These are phyloP conservation scores for Chrysomela aeneicollis DNA, from an alignment of 2,888 invertebrate genomes.

Conservation along the genomic window DNA sequence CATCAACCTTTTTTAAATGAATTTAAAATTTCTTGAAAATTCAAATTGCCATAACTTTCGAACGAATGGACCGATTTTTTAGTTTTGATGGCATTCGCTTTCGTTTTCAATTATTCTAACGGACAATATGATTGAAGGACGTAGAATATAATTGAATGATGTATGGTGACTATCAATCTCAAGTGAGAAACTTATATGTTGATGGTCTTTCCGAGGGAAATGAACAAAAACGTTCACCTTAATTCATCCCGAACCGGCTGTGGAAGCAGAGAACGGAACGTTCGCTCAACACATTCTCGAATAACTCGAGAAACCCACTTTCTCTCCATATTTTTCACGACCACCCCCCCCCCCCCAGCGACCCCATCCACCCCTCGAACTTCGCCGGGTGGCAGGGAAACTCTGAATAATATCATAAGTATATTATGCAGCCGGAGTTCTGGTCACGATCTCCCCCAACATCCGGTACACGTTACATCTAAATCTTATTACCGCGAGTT, in stretches of 20 bases:
- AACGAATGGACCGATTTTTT: too few relatives aligned
- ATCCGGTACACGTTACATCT: constrained; percentile 60
- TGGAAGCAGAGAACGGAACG: neutral
- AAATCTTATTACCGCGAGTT: constrained; percentile 58
- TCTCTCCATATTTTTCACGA: neutral
- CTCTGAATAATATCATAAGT: constrained; percentile 57
- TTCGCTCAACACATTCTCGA: neutral
- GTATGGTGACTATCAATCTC: too few relatives aligned
- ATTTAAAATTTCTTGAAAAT: too few relatives aligned
- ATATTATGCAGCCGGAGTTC: constrained; percentile 60
- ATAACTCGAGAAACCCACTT: neutral
- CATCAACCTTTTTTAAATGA: too few relatives aligned
- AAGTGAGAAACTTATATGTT: too few relatives aligned
- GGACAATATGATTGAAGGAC: too few relatives aligned
- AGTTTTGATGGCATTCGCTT: too few relatives aligned
- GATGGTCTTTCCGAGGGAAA: too few relatives aligned
- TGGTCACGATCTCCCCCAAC: constrained; percentile 58
- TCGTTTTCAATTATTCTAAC: too few relatives aligned
- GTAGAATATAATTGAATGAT: too few relatives aligned
- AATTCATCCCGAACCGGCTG: neutral
- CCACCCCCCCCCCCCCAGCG: neutral
- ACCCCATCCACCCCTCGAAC: neutral
- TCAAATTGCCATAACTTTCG: too few relatives aligned
- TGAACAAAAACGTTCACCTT: too few relatives aligned
- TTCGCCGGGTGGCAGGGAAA: constrained; percentile 21